Evolutionary conservation across 2,888 invertebrate species (phyloP), one percentile per base, ranked within the genome.

Genomic region (Agapostemon virescens): DNA sequence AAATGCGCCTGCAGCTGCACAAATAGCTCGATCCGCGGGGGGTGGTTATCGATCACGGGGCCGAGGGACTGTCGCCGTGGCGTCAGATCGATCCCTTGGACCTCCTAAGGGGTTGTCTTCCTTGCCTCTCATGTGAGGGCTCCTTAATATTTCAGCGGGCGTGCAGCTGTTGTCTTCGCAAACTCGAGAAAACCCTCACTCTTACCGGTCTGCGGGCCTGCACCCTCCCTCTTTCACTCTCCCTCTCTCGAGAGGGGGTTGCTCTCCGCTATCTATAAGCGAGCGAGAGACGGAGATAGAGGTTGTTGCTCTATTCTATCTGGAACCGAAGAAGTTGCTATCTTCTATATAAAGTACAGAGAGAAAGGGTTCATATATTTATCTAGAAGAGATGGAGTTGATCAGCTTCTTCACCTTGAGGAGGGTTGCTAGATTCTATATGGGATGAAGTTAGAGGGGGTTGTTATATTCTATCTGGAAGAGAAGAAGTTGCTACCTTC

Each of bases 101-200:
- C 70, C 69, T 73, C 72, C 77, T 52, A 85, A 84, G 85, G 84
- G 85, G 83, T 85, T 84, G 81, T 23, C 11, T 70, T 70, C 68
- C 52, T 74, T 79, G 74, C 71, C 80, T 77, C 81, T 82, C 80
- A 64, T 81, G 78, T 69, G 80, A 72, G 79, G 49, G 63, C 86
- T 82, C 74, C 80, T 90, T 80, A 90, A 90, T 90, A 90, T 88
- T 90, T 89, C 81, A 90, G 68, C 77, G 77, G 74, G 64, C 85
- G 81, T 81, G 85, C 90, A 90, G 90, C 90, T 90, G 90, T 90
- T 89, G 88, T 88, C 87, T 90, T 89, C 90, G 88, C 89, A 86
- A 87, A 87, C 88, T 87, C 84, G 85, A 82, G 85, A 86, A 86
- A 85, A 85, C 74, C 75, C 69, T 70, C 63, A 52, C 69, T 84